Evolutionary conservation across 2,113 vertebrate species (phyloP).

Genomic region (Cephalophus harveyi): DNA sequence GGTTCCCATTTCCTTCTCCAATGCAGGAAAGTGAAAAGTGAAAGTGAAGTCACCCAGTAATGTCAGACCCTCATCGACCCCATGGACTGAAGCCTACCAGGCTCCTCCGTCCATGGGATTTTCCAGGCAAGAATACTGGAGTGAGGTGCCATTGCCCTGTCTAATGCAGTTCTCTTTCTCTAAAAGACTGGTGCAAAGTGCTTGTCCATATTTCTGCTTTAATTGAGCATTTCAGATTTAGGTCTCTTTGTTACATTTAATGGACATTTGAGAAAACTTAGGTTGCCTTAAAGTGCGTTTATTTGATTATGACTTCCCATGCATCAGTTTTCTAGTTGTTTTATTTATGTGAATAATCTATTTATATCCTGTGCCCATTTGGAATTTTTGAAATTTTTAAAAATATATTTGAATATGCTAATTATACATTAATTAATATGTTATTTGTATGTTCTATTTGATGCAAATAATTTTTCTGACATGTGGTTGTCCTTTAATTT

Average conservation of each 20-base stretch:
- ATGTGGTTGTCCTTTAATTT: slow-evolving; percentile 1
- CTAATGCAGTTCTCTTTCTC: too few relatives aligned
- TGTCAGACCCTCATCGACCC: too few relatives aligned
- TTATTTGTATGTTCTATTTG: neutral
- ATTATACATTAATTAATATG: neutral
- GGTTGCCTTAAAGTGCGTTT: neutral
- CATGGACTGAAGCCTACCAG: too few relatives aligned
- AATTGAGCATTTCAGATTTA: neutral
- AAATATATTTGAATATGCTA: neutral
- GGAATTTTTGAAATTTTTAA: neutral
- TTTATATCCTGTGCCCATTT: neutral
- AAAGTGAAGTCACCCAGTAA: too few relatives aligned
- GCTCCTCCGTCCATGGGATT: too few relatives aligned
- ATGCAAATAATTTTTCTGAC: neutral
- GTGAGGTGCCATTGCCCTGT: too few relatives aligned
- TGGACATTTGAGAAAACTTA: neutral
- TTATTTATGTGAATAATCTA: neutral
- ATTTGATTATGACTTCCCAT: neutral
- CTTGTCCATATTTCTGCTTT: neutral
- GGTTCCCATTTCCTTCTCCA: too few relatives aligned
- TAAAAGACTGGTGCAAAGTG: too few relatives aligned
- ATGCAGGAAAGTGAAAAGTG: too few relatives aligned
- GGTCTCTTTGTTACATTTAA: neutral
- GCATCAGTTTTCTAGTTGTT: neutral
- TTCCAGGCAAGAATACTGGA: too few relatives aligned